These are phyloP conservation scores for Kryptopterus vitreolus DNA, from an alignment of 2,797 vertebrate species.

Conservation along the genomic window DNA sequence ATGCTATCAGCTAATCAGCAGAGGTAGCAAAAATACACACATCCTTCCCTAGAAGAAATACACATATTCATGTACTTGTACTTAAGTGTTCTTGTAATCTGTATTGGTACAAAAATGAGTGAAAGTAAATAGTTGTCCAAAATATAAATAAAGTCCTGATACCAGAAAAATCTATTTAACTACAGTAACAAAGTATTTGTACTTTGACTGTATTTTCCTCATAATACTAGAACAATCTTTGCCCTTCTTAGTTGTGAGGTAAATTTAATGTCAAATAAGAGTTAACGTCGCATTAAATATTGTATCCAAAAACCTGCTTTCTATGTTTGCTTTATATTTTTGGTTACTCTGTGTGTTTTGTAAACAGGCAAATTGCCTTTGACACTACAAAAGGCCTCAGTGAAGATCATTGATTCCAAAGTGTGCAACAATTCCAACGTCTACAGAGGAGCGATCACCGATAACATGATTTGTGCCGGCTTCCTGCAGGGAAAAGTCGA, in stretches of 20 bases:
- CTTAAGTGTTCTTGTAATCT: no score
- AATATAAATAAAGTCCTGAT: no score
- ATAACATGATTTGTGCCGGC: slow-evolving; percentile 92
- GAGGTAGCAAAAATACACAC: no score
- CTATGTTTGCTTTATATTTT: neutral
- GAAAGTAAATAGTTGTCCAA: no score
- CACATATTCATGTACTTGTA: no score
- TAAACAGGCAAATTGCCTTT: slow-evolving; percentile 75
- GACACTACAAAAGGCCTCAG: slow-evolving; percentile 84
- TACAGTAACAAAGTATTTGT: no score
- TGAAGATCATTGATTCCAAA: slow-evolving; percentile 87
- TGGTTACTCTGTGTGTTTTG: slow-evolving; percentile 11
- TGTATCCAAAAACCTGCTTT: neutral
- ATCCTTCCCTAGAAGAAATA: no score
- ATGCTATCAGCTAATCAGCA: no score
- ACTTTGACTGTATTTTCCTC: no score
- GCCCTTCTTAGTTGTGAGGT: neutral
- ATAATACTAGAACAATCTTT: neutral
- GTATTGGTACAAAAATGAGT: no score
- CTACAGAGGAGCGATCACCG: slow-evolving; percentile 85
- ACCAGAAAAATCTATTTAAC: no score
- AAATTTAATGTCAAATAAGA: neutral
- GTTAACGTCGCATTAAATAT: neutral
- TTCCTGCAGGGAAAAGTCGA: slow-evolving; percentile 90
- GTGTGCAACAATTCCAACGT: slow-evolving; percentile 82